Conservation (phyloP, 2,888 invertebrate species). For the Nymphalis c-album region DNA sequence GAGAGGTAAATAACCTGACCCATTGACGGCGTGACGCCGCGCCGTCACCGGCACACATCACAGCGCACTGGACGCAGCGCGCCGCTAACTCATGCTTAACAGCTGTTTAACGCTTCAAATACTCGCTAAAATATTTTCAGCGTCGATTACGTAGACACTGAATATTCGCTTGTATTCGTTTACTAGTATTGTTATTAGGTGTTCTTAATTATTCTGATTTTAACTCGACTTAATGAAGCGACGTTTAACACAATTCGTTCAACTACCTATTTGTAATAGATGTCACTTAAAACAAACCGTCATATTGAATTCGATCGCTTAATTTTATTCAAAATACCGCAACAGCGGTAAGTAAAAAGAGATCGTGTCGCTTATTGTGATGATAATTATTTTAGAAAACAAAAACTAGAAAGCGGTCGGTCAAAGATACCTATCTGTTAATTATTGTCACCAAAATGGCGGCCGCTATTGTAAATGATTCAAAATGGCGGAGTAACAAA, state of each 20-base stretch:
- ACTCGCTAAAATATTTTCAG: slow-evolving; percentile 65
- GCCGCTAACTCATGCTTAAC: slow-evolving; percentile 52
- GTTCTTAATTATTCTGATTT: not conserved
- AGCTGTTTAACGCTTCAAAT: slow-evolving; percentile 67
- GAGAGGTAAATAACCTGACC: slow-evolving; percentile 79
- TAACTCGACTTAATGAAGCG: not conserved
- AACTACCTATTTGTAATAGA: not conserved
- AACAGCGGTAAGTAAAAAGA: slow-evolving; percentile 78
- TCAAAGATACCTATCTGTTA: slow-evolving; percentile 77
- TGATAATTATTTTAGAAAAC: slow-evolving; percentile 81
- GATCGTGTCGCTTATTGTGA: slow-evolving; percentile 77
- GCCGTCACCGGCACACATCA: slow-evolving; percentile 44
- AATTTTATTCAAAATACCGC: slow-evolving; percentile 79
- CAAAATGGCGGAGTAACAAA: slow-evolving; percentile 78
- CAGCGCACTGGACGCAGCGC: slow-evolving; percentile 42
- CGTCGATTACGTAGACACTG: slow-evolving; percentile 41
- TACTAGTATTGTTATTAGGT: not conserved
- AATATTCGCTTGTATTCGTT: slow-evolving; percentile 25
- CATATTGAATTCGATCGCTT: slow-evolving; percentile 42
- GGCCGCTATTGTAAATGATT: slow-evolving; percentile 70
- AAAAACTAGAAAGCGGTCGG: slow-evolving; percentile 79
- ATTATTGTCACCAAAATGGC: slow-evolving; percentile 80
- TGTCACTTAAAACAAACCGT: not conserved
- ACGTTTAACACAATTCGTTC: not conserved
- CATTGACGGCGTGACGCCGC: slow-evolving; percentile 72